Evolutionary conservation across 2,113 vertebrate genomes (phyloP).

Genomic region (Dascyllus trimaculatus): DNA sequence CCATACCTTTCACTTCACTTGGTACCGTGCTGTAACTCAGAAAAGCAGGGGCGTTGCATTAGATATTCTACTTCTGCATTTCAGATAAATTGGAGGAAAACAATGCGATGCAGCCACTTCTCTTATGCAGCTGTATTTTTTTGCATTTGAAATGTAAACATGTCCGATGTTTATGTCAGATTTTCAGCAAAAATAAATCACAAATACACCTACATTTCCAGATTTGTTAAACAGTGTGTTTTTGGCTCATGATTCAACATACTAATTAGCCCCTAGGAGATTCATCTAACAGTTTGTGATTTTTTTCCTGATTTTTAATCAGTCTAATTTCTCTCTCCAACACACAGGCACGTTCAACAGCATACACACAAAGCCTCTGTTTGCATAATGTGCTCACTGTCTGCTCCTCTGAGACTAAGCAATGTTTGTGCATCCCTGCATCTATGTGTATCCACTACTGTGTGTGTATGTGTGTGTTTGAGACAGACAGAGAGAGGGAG

Average conservation of each 20-base stretch:
- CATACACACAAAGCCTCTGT: constrained; percentile 78
- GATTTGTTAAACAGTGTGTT: constrained; percentile 77
- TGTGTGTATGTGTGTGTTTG: constrained; percentile 31
- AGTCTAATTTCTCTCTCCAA: constrained; percentile 82
- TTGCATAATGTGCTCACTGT: constrained; percentile 84
- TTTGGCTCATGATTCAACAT: constrained; percentile 73
- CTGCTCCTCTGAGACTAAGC: constrained; percentile 81
- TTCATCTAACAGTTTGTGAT: constrained; percentile 83
- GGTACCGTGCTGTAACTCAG: constrained; percentile 28
- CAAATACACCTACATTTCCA: constrained; percentile 62
- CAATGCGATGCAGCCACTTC: constrained; percentile 14
- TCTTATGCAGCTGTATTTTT: not conserved
- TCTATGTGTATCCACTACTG: constrained; percentile 57
- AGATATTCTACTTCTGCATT: constrained; percentile 31
- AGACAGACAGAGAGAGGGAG: not conserved
- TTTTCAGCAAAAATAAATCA: constrained; percentile 54
- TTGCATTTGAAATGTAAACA: constrained; percentile 60
- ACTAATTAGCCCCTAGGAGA: constrained; percentile 84
- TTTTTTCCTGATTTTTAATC: constrained; percentile 84
- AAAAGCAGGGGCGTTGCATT: constrained; percentile 27
- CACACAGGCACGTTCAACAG: constrained; percentile 76
- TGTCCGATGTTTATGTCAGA: constrained; percentile 39
- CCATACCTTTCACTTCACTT: constrained; percentile 34
- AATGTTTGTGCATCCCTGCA: constrained; percentile 77
- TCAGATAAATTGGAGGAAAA: constrained; percentile 26